Conservation (phyloP, 2,888 invertebrate genomes). For the Nomada ruficornis region DNA sequence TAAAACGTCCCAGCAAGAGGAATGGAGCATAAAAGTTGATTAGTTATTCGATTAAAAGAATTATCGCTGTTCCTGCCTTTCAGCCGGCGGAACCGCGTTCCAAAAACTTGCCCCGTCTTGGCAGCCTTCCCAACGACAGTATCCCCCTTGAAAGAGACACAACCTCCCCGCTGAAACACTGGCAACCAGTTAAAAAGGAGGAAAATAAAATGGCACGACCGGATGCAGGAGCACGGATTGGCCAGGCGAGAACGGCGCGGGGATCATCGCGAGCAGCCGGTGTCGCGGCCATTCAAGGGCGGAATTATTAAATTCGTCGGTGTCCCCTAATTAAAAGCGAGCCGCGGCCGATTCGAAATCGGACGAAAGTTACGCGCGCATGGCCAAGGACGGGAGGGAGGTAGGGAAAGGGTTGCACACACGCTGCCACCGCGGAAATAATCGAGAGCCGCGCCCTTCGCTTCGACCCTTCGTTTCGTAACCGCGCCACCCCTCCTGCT, state of each 20-base stretch:
- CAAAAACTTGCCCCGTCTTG: not conserved
- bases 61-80: slow-evolving; percentile 23
- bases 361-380: slow-evolving; percentile 34
- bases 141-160: slow-evolving; percentile 1
- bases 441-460: slow-evolving; percentile 49
- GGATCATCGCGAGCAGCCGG: slow-evolving; percentile 29
- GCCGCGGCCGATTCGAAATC: slow-evolving; percentile 42
- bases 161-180: not conserved
- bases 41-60: slow-evolving; percentile 19
- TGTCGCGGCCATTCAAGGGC: slow-evolving; percentile 26
- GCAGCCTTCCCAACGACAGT: slow-evolving; percentile 24
- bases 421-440: slow-evolving; percentile 47
- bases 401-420: not conserved
- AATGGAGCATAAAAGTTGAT: slow-evolving; percentile 12
- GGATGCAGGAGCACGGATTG: not conserved
- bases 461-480: slow-evolving; percentile 30
- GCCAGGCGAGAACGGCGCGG: not conserved
- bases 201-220: not conserved
- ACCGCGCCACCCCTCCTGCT: slow-evolving; percentile 41
- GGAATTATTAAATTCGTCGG: slow-evolving; percentile 59
- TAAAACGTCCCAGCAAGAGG: too few relatives aligned
- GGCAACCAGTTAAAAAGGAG: slow-evolving; percentile 1
- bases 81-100: not conserved
- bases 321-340: slow-evolving; percentile 58
- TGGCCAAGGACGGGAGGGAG: too few relatives aligned